These are phyloP conservation scores for Leucoraja ocellata DNA, from an alignment of 2,797 vertebrate species.

Conservation along the genomic window DNA sequence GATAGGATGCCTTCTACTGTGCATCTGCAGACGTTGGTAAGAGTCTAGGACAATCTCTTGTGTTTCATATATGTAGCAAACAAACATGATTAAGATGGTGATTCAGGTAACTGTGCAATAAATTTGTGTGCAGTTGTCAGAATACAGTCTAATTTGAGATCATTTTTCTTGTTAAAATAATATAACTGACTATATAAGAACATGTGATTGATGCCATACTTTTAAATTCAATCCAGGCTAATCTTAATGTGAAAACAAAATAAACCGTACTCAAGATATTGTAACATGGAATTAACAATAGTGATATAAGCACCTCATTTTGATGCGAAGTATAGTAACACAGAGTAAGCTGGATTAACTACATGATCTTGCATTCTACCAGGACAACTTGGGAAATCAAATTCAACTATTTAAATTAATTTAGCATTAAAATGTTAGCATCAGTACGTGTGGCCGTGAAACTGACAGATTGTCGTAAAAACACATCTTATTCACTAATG, in stretches of 20 bases:
- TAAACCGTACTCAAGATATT: neutral
- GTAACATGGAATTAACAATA: neutral
- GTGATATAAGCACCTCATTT: neutral
- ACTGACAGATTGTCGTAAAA: too few relatives aligned
- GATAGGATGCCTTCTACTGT: too few relatives aligned
- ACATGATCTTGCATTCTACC: too few relatives aligned
- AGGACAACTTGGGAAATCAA: too few relatives aligned
- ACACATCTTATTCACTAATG: too few relatives aligned
- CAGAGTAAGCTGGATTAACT: too few relatives aligned
- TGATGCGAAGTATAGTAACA: too few relatives aligned
- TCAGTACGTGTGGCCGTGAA: too few relatives aligned
- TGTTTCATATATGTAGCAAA: neutral
- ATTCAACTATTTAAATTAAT: too few relatives aligned
- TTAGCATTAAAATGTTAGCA: too few relatives aligned
- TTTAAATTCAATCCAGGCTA: neutral
- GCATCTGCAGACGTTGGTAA: too few relatives aligned
- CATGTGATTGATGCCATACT: neutral
- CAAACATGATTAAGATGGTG: neutral
- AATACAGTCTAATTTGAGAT: neutral
- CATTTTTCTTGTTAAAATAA: neutral
- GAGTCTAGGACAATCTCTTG: neutral
- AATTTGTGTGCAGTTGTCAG: neutral
- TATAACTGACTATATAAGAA: neutral
- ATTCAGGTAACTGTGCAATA: neutral
- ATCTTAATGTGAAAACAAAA: neutral